These are phyloP conservation scores for Oryzias javanicus DNA, from an alignment of 2,113 vertebrate species.

Conservation along the genomic window DNA sequence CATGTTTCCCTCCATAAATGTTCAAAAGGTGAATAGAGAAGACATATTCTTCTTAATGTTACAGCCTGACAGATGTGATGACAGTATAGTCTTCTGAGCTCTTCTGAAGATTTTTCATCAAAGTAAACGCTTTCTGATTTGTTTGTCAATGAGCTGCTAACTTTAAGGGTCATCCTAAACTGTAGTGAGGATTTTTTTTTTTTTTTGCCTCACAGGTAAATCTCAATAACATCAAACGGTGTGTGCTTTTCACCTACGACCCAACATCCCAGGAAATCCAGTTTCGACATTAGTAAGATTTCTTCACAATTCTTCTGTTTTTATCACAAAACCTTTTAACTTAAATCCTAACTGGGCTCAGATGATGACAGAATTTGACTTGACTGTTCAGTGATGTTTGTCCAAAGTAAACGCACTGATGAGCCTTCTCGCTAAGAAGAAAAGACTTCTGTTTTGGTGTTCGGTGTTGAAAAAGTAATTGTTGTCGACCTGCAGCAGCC, in stretches of 20 bases:
- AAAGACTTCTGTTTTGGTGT: not conserved
- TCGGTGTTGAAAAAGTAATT: no score
- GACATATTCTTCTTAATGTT: not conserved
- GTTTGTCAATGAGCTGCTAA: not conserved
- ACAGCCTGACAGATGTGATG: conserved; percentile 56
- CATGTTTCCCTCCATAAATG: conserved; percentile 93
- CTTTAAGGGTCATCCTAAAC: not conserved
- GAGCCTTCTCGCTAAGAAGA: not conserved
- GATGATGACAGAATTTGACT: conserved; percentile 69
- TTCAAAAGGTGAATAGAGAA: conserved; percentile 80
- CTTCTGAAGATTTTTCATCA: conserved; percentile 59
- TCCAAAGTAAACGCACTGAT: conserved; percentile 86
- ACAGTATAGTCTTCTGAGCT: conserved; percentile 77
- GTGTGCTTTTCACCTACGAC: conserved; percentile 85
- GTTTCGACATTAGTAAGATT: conserved; percentile 90
- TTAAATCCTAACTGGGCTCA: conserved; percentile 23
- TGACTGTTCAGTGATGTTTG: conserved; percentile 77
- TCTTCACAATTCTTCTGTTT: not conserved
- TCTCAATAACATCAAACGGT: conserved; percentile 89
- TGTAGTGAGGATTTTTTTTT: not conserved
- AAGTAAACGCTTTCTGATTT: conserved; percentile 76
- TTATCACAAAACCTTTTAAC: not conserved
- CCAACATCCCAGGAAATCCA: conserved; percentile 79
- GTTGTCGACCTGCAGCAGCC: conserved; percentile 75
- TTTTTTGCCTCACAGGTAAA: conserved; percentile 77